Percentiles rank a stretch among this genome's conserved stretches.
These are phyloP conservation scores for Drosophila nr. fundita DNA, from an alignment of 2,888 invertebrate genomes.

Conservation along the genomic window DNA sequence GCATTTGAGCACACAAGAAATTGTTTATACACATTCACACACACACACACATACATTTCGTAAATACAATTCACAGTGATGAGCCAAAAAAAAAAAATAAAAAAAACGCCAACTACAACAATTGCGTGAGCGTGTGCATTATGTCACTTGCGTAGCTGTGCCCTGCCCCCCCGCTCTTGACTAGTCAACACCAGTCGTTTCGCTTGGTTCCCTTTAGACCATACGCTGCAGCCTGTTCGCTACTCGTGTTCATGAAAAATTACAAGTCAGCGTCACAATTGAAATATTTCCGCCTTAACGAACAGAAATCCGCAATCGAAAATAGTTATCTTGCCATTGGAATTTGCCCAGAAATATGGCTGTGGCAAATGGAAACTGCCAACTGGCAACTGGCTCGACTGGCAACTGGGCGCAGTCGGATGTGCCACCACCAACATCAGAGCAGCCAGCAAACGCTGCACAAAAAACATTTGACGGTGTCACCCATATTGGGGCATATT, in stretches of 20 bases:
- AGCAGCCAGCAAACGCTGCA: slow-evolving; percentile 10
- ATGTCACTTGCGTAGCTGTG: slow-evolving; percentile 50
- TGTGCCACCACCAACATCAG: slow-evolving; percentile 35
- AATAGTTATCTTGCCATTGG: slow-evolving; percentile 74
- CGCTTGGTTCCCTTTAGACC: slow-evolving; percentile 3
- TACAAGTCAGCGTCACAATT: slow-evolving; percentile 80
- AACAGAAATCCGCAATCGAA: slow-evolving; percentile 79
- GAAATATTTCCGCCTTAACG: slow-evolving; percentile 80
- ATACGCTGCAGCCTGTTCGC: slow-evolving; percentile 22
- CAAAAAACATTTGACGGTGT: slow-evolving; percentile 37
- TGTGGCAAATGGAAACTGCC: slow-evolving; percentile 24
- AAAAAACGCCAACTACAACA: slow-evolving; percentile 41
- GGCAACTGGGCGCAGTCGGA: slow-evolving; percentile 36
- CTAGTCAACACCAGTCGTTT: not conserved
- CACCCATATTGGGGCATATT: slow-evolving; percentile 47
- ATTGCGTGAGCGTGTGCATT: slow-evolving; percentile 34
- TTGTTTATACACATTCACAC: slow-evolving; percentile 6
- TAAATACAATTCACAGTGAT: slow-evolving; percentile 60
- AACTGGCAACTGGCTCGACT: slow-evolving; percentile 13
- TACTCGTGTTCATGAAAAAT: slow-evolving; percentile 73
- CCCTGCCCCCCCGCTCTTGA: not conserved
- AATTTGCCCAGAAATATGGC: slow-evolving; percentile 69
- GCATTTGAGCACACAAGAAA: slow-evolving; percentile 29
- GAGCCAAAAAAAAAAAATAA: slow-evolving; percentile 45
- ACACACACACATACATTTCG: slow-evolving; percentile 25